Base-by-base conservation (phyloP, 2,113 vertebrate species). In the Motacilla tschutschensis region DNA sequence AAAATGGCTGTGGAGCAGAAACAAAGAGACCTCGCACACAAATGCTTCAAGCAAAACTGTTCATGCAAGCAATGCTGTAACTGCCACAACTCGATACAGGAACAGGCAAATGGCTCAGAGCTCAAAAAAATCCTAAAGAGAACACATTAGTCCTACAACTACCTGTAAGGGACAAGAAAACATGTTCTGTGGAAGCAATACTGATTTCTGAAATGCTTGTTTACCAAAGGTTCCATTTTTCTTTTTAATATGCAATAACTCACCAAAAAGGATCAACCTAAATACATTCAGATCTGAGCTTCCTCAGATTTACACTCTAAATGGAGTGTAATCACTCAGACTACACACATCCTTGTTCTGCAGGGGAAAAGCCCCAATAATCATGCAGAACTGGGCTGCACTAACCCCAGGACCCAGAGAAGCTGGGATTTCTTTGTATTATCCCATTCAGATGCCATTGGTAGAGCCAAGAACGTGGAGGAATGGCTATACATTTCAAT, bases 1-100 rank as follows among this genome's bases (percentile, higher is more conserved):
- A 91, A 91, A 96, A 89, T 80, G 75, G 76, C 88, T 89, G 92
- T 35, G 85, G 69, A 93, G 78, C 83, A 85, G 50, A 90, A 88
- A 95, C 88, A 93, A 94, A 95, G 90, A 80, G 89, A 80, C 54
- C 62, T 82, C 6, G 55, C 88, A 87, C 64, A 88, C 58, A 92
- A 86, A 59, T n/a, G 73, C 83, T 81, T 66, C 48, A 64, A 46
- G 79, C 76, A 79, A 78, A 85, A 53, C 62, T 33, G 12, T 58
- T 88, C 64, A 31, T 18, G 63, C 40, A 24, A 58, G 66, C 87
- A 84, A 63, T 31, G 75, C 62, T 83, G 15, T 17, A 82, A 72
- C 55, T 58, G 88, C 67, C 85, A 83, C 63, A 79, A 36, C 50
- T 43, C 43, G 55, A 79, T 24, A 55, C 24, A 64, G 19, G 38